Evolutionary conservation across 2,888 invertebrate species (phyloP).

Genomic region (Alloscopus bannaensis): DNA sequence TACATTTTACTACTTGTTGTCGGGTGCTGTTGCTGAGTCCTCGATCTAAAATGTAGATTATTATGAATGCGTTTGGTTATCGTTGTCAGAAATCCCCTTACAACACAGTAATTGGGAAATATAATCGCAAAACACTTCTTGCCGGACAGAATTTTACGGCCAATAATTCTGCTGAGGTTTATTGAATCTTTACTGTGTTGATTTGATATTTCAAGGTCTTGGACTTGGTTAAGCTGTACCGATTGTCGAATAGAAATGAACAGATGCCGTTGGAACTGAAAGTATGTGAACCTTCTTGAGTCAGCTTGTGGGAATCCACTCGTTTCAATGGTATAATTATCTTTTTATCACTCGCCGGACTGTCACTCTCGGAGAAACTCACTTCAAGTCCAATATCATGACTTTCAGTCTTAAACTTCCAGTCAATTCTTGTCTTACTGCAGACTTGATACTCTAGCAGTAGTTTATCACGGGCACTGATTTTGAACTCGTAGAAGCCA

Average conservation of each 20-base stretch:
- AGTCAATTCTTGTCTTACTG: slow-evolving; percentile 10
- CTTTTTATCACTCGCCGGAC: not conserved
- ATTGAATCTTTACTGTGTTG: too few species aligned
- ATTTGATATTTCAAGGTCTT: slow-evolving; percentile 53
- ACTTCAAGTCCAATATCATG: slow-evolving; percentile 55
- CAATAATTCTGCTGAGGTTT: too few species aligned
- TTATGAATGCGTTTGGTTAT: too few species aligned
- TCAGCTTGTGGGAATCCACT: slow-evolving; percentile 36
- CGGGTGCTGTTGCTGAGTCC: too few species aligned
- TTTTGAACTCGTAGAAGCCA: slow-evolving; percentile 29
- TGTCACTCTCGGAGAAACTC: slow-evolving; percentile 19
- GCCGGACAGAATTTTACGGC: too few species aligned
- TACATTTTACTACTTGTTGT: too few species aligned
- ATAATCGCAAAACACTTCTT: too few species aligned
- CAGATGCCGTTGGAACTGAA: slow-evolving; percentile 34
- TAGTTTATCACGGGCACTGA: slow-evolving; percentile 44
- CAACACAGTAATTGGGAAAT: too few species aligned
- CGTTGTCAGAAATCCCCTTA: too few species aligned
- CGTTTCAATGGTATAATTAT: slow-evolving; percentile 30
- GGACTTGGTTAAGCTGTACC: slow-evolving; percentile 57
- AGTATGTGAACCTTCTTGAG: slow-evolving; percentile 32
- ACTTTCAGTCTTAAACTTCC: slow-evolving; percentile 48
- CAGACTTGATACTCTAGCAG: slow-evolving; percentile 8
- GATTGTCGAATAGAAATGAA: slow-evolving; percentile 52
- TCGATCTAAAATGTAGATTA: too few species aligned